Evolutionary conservation across 2,797 vertebrate species (phyloP).

Genomic region (Trematomus bernacchii): DNA sequence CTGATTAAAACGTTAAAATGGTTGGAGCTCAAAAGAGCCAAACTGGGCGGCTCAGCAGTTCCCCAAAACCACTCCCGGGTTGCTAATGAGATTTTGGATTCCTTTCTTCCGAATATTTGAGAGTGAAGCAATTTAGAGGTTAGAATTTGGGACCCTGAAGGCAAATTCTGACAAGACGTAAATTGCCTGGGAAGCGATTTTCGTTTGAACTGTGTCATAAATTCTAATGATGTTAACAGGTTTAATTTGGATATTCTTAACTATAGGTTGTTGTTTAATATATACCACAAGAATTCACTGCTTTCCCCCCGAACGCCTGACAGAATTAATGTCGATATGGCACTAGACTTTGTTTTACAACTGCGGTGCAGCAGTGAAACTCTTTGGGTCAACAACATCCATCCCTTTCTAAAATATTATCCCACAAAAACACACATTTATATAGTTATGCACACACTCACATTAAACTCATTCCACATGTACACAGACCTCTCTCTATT

Average conservation of each 20-base stretch:
- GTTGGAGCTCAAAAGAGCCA: conserved; percentile 59
- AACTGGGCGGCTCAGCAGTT: conserved; percentile 57
- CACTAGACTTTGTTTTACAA: conserved; percentile 61
- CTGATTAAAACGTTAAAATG: conserved; percentile 55
- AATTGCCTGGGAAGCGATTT: conserved; percentile 75
- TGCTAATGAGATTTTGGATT: conserved; percentile 80
- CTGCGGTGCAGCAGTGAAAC: conserved; percentile 53
- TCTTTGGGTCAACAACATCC: conserved; percentile 55
- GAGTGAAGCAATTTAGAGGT: conserved; percentile 74
- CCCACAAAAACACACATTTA: conserved; percentile 55
- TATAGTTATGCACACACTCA: conserved; percentile 24
- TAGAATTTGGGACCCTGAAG: conserved; percentile 71
- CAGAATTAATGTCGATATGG: conserved; percentile 64
- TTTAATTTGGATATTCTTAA: conserved; percentile 80
- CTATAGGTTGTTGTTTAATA: conserved; percentile 76
- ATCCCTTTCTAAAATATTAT: conserved; percentile 45
- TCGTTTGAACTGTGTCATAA: conserved; percentile 81
- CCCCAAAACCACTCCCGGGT: conserved; percentile 67
- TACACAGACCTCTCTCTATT: conserved; percentile 29
- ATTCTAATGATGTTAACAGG: conserved; percentile 81
- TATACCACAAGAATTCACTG: conserved; percentile 74
- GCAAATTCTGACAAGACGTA: conserved; percentile 70
- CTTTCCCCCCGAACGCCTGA: conserved; percentile 43
- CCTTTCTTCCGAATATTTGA: conserved; percentile 68
- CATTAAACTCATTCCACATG: conserved; percentile 24